Evolutionary conservation across 1,140 invertebrate species (phyloP).

Genomic region (Drosophila asahinai): DNA sequence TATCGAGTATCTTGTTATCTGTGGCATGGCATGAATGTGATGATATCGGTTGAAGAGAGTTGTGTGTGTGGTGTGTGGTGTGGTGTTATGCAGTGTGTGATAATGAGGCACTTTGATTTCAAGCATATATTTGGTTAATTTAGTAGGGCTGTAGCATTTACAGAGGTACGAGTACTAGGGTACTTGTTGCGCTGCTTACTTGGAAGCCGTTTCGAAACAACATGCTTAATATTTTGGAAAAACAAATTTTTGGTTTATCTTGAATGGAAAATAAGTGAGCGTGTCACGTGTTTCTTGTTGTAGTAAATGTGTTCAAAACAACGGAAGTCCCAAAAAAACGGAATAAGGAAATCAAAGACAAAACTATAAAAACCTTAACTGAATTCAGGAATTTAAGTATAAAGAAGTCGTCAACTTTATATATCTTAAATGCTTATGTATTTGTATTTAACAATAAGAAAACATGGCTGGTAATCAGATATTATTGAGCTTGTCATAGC

Average conservation of each 20-base stretch:
- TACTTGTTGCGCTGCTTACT: conserved; percentile 76
- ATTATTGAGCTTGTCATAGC: conserved; percentile 57
- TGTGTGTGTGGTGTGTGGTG: conserved; percentile 8
- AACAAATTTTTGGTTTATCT: conserved; percentile 40
- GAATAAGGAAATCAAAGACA: conserved; percentile 35
- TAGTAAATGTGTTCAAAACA: conserved; percentile 72
- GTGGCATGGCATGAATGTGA: conserved; percentile 35
- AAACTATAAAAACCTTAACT: conserved; percentile 27
- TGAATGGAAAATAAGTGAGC: conserved; percentile 78
- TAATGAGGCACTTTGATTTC: conserved; percentile 57
- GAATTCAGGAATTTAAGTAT: conserved; percentile 31
- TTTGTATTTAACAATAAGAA: conserved; percentile 61
- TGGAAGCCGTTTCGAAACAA: conserved; percentile 75
- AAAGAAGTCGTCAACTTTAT: conserved; percentile 47
- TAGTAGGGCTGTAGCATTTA: conserved; percentile 73
- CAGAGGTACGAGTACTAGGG: conserved; percentile 74
- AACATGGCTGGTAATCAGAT: conserved; percentile 52
- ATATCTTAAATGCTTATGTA: conserved; percentile 39
- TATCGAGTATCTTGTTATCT: conserved; percentile 40
- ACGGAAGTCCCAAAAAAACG: conserved; percentile 41
- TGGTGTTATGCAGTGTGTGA: conserved; percentile 11
- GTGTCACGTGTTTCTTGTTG: conserved; percentile 76
- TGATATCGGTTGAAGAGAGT: conserved; percentile 18
- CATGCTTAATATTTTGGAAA: conserved; percentile 77
- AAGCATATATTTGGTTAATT: conserved; percentile 67